A percentile compares a stretch with the other conserved stretches of the same genome.
phyloP scores from a whole-genome alignment of 2,113 vertebrate genomes.

The Melanotaenia duboulayi region DNA sequence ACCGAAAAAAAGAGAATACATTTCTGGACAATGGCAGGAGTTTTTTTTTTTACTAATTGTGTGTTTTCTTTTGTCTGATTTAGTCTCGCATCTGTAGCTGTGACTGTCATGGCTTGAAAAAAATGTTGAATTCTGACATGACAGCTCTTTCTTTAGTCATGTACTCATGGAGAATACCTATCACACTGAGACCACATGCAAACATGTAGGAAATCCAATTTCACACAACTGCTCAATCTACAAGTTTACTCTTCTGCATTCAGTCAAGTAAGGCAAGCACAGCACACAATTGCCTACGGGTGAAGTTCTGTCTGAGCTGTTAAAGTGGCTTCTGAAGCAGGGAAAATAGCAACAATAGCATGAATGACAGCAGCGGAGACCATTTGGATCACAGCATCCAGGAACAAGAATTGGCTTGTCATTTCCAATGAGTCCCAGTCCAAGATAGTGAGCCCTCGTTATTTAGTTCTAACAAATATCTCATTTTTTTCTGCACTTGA shows the following conservation, averaged over 20 bases:
- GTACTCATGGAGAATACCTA: conserved; percentile 7
- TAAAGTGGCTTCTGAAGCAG: conserved; percentile 30
- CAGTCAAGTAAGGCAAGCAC: conserved; percentile 18
- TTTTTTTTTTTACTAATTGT: neutral
- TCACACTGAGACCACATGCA: conserved; percentile 11
- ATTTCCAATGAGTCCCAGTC: conserved; percentile 13
- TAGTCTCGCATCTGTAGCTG: neutral
- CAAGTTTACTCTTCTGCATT: conserved; percentile 30
- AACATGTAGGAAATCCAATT: conserved; percentile 34
- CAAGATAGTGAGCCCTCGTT: conserved; percentile 21
- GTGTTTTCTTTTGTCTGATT: conserved; percentile 1
- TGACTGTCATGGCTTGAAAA: conserved; percentile 6
- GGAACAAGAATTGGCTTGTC: conserved; percentile 45
- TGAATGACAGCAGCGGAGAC: conserved; percentile 32
- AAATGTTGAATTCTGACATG: neutral
- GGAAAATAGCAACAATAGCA: conserved; percentile 16
- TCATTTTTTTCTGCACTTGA: conserved; percentile 19
- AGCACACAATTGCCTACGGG: conserved; percentile 17
- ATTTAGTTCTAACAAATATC: conserved; percentile 11
- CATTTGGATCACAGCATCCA: conserved; percentile 37
- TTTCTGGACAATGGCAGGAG: neutral
- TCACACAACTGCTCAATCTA: conserved; percentile 27
- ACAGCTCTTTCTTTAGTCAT: conserved; percentile 4
- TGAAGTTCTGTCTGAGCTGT: conserved; percentile 31
- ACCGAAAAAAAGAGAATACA: neutral